Base-by-base conservation (phyloP, 2,888 invertebrate genomes). In the Choreutis nemorana region DNA sequence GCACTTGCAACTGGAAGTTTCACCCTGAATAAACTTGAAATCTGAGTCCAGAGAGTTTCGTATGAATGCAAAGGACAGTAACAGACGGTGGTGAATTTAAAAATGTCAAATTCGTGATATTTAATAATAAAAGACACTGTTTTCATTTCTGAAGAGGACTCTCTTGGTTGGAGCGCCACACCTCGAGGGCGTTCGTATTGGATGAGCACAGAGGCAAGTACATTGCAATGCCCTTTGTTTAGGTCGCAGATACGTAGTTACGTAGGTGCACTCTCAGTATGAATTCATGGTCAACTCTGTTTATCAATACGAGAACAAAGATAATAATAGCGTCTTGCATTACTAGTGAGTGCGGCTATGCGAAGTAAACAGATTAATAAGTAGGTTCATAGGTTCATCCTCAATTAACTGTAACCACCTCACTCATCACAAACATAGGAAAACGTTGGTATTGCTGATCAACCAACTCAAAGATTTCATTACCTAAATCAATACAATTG, bases 161-260 rank as follows among this genome's bases (percentile, higher is more conserved):
- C n/a, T n/a, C n/a, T 58, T 50, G 49, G 61, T 65, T 47, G 57
- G 55, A 67, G 63, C 60, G 65, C 61, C 56, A 53, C 59, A 55
- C 49, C 45, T 60, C 53, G 66, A 65, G 61, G 55, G 50, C 61
- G 63, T 54, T 59, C 62, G 60, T 61, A 73, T 78, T 78, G 77
- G 78, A 78, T 78, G 77, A 66, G 58, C 63, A 72, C 54, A 68
- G 72, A 77, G 77, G 77, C 72, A 72, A 78, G 78, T 77, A 62
- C 41, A 37, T 40, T 40, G 40, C 3, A 35, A 40, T 53, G 54
- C 59, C 64, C 61, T 65, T 58, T 59, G 55, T 60, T 8, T 3
- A n/a, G 10, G 8, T 13, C 3, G 12, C 2, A 9, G 24, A 9
- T 24, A 24, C 4, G 8, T 24, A 6, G 3, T 5, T 24, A 12